Evolutionary conservation across 2,888 invertebrate genomes (phyloP), one percentile per base, ranked within the genome.

Genomic region (Agriopis aurantiaria): DNA sequence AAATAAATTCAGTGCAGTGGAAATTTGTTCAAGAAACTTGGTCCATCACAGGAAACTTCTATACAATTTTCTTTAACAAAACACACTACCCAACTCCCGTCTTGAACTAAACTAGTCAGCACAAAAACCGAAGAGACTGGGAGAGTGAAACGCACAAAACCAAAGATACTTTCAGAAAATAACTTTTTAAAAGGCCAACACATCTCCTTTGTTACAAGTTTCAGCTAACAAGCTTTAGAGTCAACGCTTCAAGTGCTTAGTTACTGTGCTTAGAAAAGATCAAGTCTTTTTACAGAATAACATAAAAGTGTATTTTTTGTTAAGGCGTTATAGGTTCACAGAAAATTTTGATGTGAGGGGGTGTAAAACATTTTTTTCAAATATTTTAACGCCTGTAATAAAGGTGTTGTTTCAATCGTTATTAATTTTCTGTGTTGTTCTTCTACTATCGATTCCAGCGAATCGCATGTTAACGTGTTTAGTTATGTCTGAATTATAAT

Each of bases 81-180:
- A 60, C 52, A 59, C 57, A 65, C 51, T 45, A 51, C 45, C 63
- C 59, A 65, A 61, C 69, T 69, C 51, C 41, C 59, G 23, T 65
- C 58, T 58, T 53, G 49, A 66, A 62, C 55, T 53, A 66, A 66
- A 66, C 62, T 65, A 66, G 70, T 66, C 62, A 59, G 58, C 53
- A 52, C 62, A 66, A 63, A 63, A 69, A 57, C 57, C 41, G 45
- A 51, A 52, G 56, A 65, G 17, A 61, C 49, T 14, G 14, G 11
- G 49, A n/a, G 49, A 65, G 45, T 69, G 40, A 48, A 10, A 55
- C 43, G n/a, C 55, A 52, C 65, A 51, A 69, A 65, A 57, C 65
- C 65, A 65, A 51, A 51, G 55, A 65, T 61, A 60, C 55, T 51
- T 49, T 11, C 40, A 17, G 51, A 56, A 52, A 14, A 46, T 17